Percentiles rank a stretch among this genome's conserved stretches.
These are phyloP conservation scores for Cryptotermes secundus DNA, from an alignment of 1,140 invertebrate genomes.

Conservation along the genomic window DNA sequence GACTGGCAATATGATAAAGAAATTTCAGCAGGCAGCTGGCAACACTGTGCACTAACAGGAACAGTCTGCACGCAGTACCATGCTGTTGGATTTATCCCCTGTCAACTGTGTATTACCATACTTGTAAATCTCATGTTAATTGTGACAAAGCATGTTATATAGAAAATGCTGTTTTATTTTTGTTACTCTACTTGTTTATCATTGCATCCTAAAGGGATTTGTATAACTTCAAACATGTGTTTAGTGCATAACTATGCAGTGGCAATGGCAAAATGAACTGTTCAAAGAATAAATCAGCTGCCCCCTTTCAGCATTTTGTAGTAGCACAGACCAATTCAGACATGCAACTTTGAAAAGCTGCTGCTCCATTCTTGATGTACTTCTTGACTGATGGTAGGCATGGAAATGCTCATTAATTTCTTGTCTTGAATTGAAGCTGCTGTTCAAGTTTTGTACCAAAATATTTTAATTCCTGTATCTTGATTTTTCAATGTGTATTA, in stretches of 20 bases:
- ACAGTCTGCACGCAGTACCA: background rate
- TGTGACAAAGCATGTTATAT: background rate
- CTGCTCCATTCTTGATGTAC: background rate
- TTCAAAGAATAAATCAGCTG: background rate
- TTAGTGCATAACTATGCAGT: background rate
- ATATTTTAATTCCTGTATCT: background rate
- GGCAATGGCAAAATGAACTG: background rate
- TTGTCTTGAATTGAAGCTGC: background rate
- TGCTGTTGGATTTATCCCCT: background rate
- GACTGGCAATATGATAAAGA: background rate
- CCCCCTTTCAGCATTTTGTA: background rate
- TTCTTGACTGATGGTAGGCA: background rate
- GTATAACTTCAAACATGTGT: background rate
- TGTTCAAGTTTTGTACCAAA: background rate
- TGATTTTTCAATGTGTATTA: background rate
- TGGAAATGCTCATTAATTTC: background rate
- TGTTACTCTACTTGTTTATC: background rate
- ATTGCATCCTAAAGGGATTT: background rate
- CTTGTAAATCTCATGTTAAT: slow-evolving; percentile 3
- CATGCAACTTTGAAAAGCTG: background rate
- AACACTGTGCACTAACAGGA: background rate
- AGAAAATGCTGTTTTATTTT: background rate
- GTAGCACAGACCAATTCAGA: background rate
- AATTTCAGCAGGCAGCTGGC: background rate
- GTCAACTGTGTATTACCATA: background rate